Conservation (phyloP, 1,140 invertebrate species). For the Pogonomyrmex barbatus region DNA sequence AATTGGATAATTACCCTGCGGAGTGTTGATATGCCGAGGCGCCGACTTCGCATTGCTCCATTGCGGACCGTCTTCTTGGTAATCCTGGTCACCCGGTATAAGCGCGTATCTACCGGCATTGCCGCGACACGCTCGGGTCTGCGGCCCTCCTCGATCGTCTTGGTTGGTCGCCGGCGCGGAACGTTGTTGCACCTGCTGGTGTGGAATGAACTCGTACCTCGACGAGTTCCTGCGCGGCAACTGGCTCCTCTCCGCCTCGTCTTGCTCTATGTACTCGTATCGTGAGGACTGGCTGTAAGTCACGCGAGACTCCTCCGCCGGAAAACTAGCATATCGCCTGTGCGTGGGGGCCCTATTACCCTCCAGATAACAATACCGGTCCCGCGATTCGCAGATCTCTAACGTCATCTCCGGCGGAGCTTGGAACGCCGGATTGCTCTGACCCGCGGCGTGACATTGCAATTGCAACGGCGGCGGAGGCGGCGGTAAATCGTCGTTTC, state of each 20-base stretch:
- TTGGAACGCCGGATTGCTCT: constrained; percentile 81
- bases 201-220: constrained; percentile 78
- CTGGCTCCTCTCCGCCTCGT: constrained; percentile 72
- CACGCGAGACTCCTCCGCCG: constrained; percentile 71
- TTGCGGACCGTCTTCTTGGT: constrained; percentile 61
- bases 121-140: constrained; percentile 70
- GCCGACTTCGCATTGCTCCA: constrained; percentile 69
- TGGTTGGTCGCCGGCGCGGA: constrained; percentile 71
- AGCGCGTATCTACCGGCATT: constrained; percentile 73
- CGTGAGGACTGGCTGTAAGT: constrained; percentile 73
- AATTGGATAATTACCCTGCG: constrained; percentile 70
- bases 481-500: constrained; percentile 80
- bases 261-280: constrained; percentile 82
- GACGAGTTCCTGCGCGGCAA: constrained; percentile 76
- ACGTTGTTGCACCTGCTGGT: constrained; percentile 77
- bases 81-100: constrained; percentile 75
- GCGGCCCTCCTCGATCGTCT: constrained; percentile 67
- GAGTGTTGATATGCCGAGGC: constrained; percentile 75
- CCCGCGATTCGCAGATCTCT: constrained; percentile 10
- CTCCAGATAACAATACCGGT: constrained; percentile 81
- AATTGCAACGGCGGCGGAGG: constrained; percentile 79
- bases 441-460: constrained; percentile 75
- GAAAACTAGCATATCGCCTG: constrained; percentile 78
- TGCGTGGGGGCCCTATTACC: constrained; percentile 65
- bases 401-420: constrained; percentile 63